A percentile compares a stretch with the other conserved stretches of the same genome.
Conservation (phyloP, 2,113 vertebrate species). For the Vombatus ursinus region DNA sequence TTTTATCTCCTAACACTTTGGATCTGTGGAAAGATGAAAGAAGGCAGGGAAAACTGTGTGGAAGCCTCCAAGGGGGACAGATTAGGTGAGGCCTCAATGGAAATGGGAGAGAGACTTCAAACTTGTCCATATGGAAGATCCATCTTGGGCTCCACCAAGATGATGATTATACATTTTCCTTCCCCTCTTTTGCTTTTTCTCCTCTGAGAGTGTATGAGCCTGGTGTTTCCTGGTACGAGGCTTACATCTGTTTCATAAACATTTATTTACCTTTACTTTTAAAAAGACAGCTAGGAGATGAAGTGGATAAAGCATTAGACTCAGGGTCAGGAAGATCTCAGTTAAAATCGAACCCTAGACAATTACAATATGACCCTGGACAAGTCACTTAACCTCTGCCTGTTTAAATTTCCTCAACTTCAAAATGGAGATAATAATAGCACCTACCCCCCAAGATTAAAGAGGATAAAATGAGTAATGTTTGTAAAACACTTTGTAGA, state of each 20-base stretch:
- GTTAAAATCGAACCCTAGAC: background rate
- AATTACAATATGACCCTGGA: background rate
- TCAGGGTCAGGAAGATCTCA: background rate
- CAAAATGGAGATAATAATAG: background rate
- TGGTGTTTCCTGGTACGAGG: background rate
- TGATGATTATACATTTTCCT: background rate
- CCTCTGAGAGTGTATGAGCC: background rate
- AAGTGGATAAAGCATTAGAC: background rate
- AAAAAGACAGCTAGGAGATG: background rate
- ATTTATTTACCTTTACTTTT: background rate
- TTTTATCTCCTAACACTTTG: background rate
- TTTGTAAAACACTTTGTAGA: background rate
- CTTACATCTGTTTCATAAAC: background rate
- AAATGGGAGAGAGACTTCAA: background rate
- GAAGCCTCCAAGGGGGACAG: background rate
- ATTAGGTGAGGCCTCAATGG: background rate
- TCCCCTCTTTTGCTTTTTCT: background rate
- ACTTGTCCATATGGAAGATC: background rate
- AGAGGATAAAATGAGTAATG: background rate
- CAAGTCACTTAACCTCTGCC: background rate
- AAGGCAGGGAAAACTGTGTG: background rate
- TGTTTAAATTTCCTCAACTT: background rate
- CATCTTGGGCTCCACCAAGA: background rate
- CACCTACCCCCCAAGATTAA: background rate
- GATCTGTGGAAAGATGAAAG: background rate